These are phyloP conservation scores for Augiades crinisus DNA, from an alignment of 2,888 invertebrate species.

Conservation along the genomic window DNA sequence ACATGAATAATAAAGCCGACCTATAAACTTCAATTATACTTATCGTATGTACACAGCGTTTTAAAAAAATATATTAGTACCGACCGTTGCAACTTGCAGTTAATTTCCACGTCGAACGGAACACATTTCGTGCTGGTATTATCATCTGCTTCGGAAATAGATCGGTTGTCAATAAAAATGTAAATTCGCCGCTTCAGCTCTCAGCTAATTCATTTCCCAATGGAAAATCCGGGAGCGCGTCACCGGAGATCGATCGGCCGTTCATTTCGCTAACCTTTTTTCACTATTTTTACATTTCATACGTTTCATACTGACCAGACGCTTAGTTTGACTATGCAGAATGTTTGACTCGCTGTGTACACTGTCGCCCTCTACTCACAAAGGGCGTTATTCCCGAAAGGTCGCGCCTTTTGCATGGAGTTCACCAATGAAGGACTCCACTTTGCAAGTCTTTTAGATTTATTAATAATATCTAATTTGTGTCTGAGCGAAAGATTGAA, in stretches of 20 bases:
- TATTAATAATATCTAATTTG: not conserved
- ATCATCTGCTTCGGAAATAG: conserved; percentile 74
- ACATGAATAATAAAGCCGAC: too few relatives aligned
- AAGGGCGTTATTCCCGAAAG: conserved; percentile 38
- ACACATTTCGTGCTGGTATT: conserved; percentile 60
- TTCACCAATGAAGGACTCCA: conserved; percentile 58
- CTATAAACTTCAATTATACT: not conserved
- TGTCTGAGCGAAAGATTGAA: not conserved
- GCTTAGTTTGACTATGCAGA: conserved; percentile 40
- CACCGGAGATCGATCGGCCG: conserved; percentile 78
- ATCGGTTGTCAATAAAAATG: conserved; percentile 81
- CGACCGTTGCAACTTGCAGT: not conserved
- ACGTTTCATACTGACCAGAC: conserved; percentile 70
- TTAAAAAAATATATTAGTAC: not conserved
- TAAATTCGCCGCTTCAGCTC: conserved; percentile 76
- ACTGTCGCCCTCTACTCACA: conserved; percentile 40
- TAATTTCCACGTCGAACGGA: conserved; percentile 42
- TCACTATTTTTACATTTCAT: conserved; percentile 60
- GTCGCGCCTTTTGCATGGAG: conserved; percentile 53
- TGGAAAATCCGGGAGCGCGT: conserved; percentile 76
- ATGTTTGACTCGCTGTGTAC: conserved; percentile 48
- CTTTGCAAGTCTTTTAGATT: conserved; percentile 37
- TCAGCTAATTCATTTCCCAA: conserved; percentile 78
- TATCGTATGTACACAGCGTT: not conserved
- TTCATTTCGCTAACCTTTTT: conserved; percentile 65